Evolutionary conservation across 2,888 invertebrate species (phyloP), one percentile per base, ranked within the genome.

Genomic region (Zaprionus lineosus): DNA sequence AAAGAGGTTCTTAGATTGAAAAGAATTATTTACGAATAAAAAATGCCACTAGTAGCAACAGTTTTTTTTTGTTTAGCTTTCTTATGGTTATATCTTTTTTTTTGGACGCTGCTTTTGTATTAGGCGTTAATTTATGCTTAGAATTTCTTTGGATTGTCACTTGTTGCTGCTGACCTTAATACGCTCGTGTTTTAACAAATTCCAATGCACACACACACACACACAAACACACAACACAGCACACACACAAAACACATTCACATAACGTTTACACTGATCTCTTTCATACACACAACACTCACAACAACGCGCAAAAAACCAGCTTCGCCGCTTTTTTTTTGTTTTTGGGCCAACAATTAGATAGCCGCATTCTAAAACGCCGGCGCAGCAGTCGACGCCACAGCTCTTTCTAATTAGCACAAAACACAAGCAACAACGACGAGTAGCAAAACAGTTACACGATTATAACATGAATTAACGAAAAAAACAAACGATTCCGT

Each of bases 131-230:
- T 76, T 84, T 84, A 84, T 70, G 61, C 72, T 48, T 55, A 33
- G 72, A 65, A 62, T 65, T 53, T 67, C 12, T 71, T 37, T 50
- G 7, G 52, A 48, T 76, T 73, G 74, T 84, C 81, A 84, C 82
- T 78, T 77, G 82, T 76, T 78, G 84, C 64, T 53, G 59, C 44
- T 81, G 82, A 76, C 82, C 78, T 81, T 78, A 78, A 84, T 77
- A 67, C 47, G 62, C 33, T 68, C 53, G 63, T 50, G 50, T 68
- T 73, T 73, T 58, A 71, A 67, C 74, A 77, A 76, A 81, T 81
- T 81, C 78, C 77, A 84, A 81, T 77, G 62, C 82, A 76, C 61
- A 56, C 31, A 56, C 43, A 33, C 43, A 59, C 48, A 52, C 52
- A 56, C 44, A 68, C 47, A 50, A 44, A 60, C 21, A 46, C 51